Evolutionary conservation across 2,888 invertebrate species (phyloP), one percentile per base, ranked within the genome.

Genomic region (Frankliniella fusca): DNA sequence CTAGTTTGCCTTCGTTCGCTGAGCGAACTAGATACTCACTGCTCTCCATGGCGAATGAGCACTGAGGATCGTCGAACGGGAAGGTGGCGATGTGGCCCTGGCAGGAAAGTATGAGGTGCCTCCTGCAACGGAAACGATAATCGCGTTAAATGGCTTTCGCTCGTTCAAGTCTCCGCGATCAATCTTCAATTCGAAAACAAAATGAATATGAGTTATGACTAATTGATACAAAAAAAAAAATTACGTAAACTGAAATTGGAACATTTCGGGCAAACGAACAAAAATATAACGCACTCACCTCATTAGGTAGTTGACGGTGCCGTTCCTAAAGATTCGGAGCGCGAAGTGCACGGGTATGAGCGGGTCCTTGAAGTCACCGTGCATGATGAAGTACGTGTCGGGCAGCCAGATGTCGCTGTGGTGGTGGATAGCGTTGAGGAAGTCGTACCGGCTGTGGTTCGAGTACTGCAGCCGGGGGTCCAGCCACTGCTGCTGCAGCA

Each of bases 301-400:
- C 94, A 96, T 96, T 88, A 96, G 93, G 90, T 97, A 97, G 90
- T 94, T 94, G 89, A 97, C 96, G 87, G 96, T 96, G 88, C 97
- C 97, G 88, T 97, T 96, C 87, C 95, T 93, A 89, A 94, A 96
- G 88, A 97, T 96, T 88, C 96, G 92, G 88, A 97, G 92, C 85
- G 97, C 95, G 87, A 97, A 96, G 91, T 97, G 96, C 90, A 96
- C 94, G 86, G 96, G 96, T 89, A 95, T 95, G 88, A 96, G 93
- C 85, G 96, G 96, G 89, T 96, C 95, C 91, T 97, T 96, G 90
- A 97, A 97, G 90, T 97, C 97, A 84, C 97, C 97, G 89, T 97
- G 97, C 94, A 97, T 97, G 88, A 97, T 96, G 90, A 97, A 97
- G 89, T 97, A 97, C 83, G 96, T 97, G 90, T 97, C 97, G 84